Evolutionary conservation across 2,888 invertebrate genomes (phyloP).

Genomic region (Parelbella ahira): DNA sequence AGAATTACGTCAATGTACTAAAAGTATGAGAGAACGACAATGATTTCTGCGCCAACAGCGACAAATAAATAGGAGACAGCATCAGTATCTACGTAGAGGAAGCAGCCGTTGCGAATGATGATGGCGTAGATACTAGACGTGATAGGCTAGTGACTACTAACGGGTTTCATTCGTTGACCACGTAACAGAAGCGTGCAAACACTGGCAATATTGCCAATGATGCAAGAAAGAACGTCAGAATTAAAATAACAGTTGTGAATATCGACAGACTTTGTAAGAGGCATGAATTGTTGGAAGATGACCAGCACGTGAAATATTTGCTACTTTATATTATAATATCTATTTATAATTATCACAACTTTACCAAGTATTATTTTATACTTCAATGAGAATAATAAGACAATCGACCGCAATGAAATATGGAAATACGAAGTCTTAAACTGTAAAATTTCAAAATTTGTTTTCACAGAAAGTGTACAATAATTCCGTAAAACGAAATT

Average conservation of each 20-base stretch:
- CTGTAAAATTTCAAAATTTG: no score
- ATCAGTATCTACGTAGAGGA: constrained; percentile 10
- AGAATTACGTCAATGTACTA: constrained; percentile 1
- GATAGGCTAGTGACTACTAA: no score
- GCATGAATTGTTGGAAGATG: constrained; percentile 6
- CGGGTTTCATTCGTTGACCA: constrained; percentile 6
- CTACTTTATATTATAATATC: no score
- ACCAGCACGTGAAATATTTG: no score
- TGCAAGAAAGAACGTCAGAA: constrained; percentile 10
- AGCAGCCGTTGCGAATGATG: constrained; percentile 5
- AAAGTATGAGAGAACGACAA: constrained; percentile 6
- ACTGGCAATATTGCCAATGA: constrained; percentile 6
- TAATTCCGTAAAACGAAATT: no score
- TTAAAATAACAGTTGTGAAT: neutral
- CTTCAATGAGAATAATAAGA: no score
- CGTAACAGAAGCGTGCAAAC: constrained; percentile 11
- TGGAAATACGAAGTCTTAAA: no score
- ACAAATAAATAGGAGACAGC: no score
- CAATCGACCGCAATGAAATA: no score
- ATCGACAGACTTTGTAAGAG: neutral
- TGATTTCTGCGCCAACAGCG: constrained; percentile 10
- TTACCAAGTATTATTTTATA: no score
- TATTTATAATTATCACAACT: no score
- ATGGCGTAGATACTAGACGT: neutral
- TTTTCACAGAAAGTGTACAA: no score